Evolutionary conservation across 2,113 vertebrate species (phyloP).

Genomic region (Siniperca chuatsi): DNA sequence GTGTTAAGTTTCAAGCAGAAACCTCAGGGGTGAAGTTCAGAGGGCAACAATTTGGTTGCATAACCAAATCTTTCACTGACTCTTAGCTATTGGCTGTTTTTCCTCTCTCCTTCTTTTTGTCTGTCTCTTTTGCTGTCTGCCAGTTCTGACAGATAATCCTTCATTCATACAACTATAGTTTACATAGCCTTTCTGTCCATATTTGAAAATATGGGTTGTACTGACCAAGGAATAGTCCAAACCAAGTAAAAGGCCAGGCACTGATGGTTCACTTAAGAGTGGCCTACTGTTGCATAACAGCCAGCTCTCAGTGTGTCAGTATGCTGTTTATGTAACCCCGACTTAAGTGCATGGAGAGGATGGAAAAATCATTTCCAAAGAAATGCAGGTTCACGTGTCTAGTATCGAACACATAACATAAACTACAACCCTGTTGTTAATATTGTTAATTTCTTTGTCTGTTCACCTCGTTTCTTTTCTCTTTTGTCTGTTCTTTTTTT

Average conservation of each 20-base stretch:
- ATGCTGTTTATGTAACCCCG: slow-evolving; percentile 69
- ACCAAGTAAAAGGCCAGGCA: slow-evolving; percentile 50
- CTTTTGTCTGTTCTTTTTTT: not conserved
- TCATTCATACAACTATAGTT: slow-evolving; percentile 1
- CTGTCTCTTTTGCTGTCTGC: not conserved
- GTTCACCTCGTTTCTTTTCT: not conserved
- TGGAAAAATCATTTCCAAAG: slow-evolving; percentile 23
- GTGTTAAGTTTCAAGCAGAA: slow-evolving; percentile 39
- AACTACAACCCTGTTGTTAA: not conserved
- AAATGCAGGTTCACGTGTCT: not conserved
- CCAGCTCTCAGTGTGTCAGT: slow-evolving; percentile 42
- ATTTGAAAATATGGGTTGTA: slow-evolving; percentile 3
- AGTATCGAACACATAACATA: not conserved
- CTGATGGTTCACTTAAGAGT: slow-evolving; percentile 50
- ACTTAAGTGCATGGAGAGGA: slow-evolving; percentile 53
- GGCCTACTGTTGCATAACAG: slow-evolving; percentile 65
- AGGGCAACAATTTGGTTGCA: slow-evolving; percentile 40
- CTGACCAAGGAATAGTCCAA: slow-evolving; percentile 22
- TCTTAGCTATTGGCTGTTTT: not conserved
- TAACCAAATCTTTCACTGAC: slow-evolving; percentile 35
- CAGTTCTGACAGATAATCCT: slow-evolving; percentile 8
- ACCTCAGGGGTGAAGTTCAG: slow-evolving; percentile 54
- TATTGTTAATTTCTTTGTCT: not conserved
- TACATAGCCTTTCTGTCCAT: not conserved
- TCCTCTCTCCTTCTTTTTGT: not conserved